Conservation (phyloP, 2,888 invertebrate species). For the Hartigia nigra region DNA sequence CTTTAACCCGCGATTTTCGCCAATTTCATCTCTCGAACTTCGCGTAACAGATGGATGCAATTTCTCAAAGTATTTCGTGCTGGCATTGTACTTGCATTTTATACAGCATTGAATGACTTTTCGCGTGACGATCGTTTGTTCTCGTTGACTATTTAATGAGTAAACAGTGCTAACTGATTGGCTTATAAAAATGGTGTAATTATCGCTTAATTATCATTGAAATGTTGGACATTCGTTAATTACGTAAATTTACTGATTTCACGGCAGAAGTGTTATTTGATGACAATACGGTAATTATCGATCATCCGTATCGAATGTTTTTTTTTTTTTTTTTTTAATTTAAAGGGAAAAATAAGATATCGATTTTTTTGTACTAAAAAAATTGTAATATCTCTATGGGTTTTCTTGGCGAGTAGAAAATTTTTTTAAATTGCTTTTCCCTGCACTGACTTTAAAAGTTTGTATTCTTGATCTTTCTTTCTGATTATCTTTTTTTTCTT, state of each 20-base stretch:
- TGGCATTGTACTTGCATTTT: neutral
- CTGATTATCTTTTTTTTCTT: conserved; percentile 7
- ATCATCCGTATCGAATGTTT: neutral
- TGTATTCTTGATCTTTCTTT: neutral
- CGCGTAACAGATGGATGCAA: neutral
- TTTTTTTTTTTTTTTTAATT: neutral
- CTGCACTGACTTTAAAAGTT: neutral
- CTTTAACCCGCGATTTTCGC: neutral
- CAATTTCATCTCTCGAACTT: neutral
- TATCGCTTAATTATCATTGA: neutral
- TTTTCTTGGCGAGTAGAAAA: neutral
- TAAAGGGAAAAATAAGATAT: neutral
- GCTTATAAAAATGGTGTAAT: neutral
- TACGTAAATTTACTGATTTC: neutral
- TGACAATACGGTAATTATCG: neutral
- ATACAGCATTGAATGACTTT: neutral
- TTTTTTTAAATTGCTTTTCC: neutral
- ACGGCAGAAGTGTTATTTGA: neutral
- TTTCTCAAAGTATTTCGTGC: neutral
- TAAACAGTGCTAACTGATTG: neutral
- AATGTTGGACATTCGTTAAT: neutral
- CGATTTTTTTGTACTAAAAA: neutral
- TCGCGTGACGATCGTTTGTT: neutral
- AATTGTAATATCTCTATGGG: neutral
- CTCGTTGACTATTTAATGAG: neutral